phyloP scores from a whole-genome alignment of 2,113 vertebrate species.

The Corythornis madagascariensis region DNA sequence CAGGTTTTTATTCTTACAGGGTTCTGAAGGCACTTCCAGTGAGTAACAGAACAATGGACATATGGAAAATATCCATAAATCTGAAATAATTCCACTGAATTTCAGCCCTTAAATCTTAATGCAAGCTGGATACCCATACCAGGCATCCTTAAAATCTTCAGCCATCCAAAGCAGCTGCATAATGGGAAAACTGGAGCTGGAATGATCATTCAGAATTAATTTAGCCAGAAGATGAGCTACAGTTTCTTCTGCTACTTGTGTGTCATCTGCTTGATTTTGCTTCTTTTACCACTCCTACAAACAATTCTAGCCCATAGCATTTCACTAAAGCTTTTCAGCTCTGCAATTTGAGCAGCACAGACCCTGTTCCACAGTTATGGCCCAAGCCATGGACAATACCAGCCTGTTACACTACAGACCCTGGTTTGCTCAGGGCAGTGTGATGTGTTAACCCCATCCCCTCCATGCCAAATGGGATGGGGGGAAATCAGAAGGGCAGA shows the following conservation, averaged over 20 bases:
- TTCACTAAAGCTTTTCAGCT: neutral
- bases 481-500: neutral
- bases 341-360: neutral
- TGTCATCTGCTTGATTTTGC: neutral
- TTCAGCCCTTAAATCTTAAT: neutral
- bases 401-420: neutral
- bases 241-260: neutral
- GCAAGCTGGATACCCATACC: neutral
- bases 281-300: neutral
- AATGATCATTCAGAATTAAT: neutral
- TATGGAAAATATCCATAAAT: neutral
- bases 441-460: neutral
- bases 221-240: neutral
- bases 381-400: neutral
- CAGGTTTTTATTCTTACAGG: conserved; percentile 43
- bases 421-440: neutral
- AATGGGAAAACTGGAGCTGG: neutral
- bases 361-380: neutral
- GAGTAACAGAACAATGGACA: neutral
- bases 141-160: neutral
- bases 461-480: fast-evolving
- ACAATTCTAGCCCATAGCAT: neutral
- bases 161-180: neutral
- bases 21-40: conserved; percentile 38
- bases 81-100: neutral